Conservation (phyloP, 2,888 invertebrate species). For the Andrena dorsata region DNA sequence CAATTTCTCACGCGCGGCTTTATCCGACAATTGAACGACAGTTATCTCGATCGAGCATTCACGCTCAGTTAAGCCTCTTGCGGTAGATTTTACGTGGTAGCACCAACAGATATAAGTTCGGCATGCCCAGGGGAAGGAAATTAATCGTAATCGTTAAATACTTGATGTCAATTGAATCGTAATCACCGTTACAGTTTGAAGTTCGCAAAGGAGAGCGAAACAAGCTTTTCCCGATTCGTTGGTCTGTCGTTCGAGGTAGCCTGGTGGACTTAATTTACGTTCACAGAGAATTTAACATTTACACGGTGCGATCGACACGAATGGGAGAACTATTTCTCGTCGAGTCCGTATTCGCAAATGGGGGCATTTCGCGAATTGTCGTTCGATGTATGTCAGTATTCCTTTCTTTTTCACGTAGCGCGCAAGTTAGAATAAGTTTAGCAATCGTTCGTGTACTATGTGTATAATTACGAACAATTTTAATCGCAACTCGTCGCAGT, state of each 20-base stretch:
- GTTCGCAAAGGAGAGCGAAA: constrained; percentile 5
- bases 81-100: constrained; percentile 20
- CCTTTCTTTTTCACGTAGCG: constrained; percentile 55
- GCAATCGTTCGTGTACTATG: constrained; percentile 31
- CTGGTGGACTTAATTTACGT: constrained; percentile 37
- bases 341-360: constrained; percentile 14
- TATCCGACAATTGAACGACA: constrained; percentile 12
- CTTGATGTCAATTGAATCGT: constrained; percentile 52
- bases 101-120: constrained; percentile 7
- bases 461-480: constrained; percentile 19
- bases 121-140: constrained; percentile 1
- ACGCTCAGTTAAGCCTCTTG: constrained; percentile 16
- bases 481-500: constrained; percentile 44
- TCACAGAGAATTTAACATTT: constrained; percentile 30
- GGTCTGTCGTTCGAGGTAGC: constrained; percentile 28
- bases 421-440: constrained; percentile 61
- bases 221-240: constrained; percentile 3
- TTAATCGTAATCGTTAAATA: constrained; percentile 47
- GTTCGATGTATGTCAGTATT: constrained; percentile 66
- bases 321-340: constrained; percentile 22
- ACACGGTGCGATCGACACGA: constrained; percentile 20
- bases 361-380: constrained; percentile 49
- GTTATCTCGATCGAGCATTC: constrained; percentile 4
- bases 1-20: not conserved
- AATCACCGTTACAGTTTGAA: constrained; percentile 20